phyloP scores from a whole-genome alignment of 2,888 invertebrate species.

The Trachelus stipa region DNA sequence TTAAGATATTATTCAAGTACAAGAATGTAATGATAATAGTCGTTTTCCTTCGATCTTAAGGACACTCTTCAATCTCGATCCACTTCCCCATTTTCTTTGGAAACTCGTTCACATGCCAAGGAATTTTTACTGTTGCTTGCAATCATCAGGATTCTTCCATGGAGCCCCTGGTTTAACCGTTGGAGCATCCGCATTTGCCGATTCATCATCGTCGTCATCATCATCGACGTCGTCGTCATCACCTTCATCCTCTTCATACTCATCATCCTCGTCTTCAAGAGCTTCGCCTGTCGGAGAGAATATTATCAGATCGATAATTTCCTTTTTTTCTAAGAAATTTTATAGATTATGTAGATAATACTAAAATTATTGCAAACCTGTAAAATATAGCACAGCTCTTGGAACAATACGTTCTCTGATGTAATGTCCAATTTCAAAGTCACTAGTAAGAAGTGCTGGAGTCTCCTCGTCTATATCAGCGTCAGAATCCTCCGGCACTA shows the following conservation, averaged over 20 bases:
- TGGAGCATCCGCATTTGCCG: constrained; percentile 68
- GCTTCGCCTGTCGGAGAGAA: constrained; percentile 59
- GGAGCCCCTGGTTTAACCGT: constrained; percentile 60
- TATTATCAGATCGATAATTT: not conserved
- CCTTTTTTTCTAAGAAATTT: not conserved
- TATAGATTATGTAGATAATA: not conserved
- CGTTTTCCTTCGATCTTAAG: not conserved
- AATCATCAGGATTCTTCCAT: constrained; percentile 72
- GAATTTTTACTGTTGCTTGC: constrained; percentile 76
- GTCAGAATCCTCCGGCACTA: constrained; percentile 85
- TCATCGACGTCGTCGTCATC: constrained; percentile 55
- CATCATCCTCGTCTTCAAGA: constrained; percentile 83
- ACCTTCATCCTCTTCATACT: constrained; percentile 75
- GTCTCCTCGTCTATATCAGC: constrained; percentile 90
- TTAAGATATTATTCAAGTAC: not conserved
- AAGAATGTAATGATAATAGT: not conserved
- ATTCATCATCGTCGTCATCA: constrained; percentile 62
- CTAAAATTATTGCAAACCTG: constrained; percentile 71
- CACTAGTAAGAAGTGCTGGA: constrained; percentile 87
- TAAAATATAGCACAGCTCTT: constrained; percentile 96
- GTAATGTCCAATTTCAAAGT: constrained; percentile 99
- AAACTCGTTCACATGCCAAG: not conserved
- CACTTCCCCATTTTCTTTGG: not conserved
- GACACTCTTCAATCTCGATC: not conserved
- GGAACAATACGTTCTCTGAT: constrained; percentile 96